These are phyloP conservation scores for Nasonia longicornis DNA, from an alignment of 1,140 invertebrate genomes.

Conservation along the genomic window DNA sequence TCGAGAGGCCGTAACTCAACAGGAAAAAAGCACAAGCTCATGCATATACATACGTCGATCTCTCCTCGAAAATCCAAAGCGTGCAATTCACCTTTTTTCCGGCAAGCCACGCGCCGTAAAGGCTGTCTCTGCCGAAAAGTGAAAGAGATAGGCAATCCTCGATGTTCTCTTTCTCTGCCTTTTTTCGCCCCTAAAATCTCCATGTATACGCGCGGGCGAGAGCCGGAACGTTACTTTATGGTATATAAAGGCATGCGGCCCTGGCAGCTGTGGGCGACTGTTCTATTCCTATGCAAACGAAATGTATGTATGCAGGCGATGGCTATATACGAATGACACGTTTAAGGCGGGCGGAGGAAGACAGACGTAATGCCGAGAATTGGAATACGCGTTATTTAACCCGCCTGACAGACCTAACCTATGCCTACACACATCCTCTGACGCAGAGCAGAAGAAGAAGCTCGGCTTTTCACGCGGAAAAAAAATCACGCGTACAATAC, in stretches of 20 bases:
- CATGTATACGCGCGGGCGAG: neutral
- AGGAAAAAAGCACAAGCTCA: neutral
- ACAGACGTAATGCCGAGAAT: slow-evolving; percentile 52
- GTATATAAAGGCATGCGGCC: slow-evolving; percentile 33
- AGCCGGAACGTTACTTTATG: slow-evolving; percentile 41
- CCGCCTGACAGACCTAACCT: neutral
- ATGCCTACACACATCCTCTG: neutral
- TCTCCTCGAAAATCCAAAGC: slow-evolving; percentile 2
- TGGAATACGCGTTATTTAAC: slow-evolving; percentile 47
- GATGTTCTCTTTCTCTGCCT: neutral
- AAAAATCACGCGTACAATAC: no score
- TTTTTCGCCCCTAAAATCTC: neutral
- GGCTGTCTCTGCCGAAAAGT: neutral
- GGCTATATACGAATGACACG: slow-evolving; percentile 50
- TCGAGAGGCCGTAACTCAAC: no score
- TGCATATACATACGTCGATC: neutral
- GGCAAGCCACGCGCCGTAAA: neutral
- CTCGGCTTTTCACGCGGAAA: no score
- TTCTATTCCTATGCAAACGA: slow-evolving; percentile 56
- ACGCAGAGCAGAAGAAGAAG: no score
- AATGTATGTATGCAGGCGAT: slow-evolving; percentile 53
- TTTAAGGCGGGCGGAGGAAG: slow-evolving; percentile 54
- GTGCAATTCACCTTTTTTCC: slow-evolving; percentile 1
- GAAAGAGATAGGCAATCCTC: neutral
- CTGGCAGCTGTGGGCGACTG: slow-evolving; percentile 33